Conservation (phyloP, 2,888 invertebrate species). For the Aphodius granarius region DNA sequence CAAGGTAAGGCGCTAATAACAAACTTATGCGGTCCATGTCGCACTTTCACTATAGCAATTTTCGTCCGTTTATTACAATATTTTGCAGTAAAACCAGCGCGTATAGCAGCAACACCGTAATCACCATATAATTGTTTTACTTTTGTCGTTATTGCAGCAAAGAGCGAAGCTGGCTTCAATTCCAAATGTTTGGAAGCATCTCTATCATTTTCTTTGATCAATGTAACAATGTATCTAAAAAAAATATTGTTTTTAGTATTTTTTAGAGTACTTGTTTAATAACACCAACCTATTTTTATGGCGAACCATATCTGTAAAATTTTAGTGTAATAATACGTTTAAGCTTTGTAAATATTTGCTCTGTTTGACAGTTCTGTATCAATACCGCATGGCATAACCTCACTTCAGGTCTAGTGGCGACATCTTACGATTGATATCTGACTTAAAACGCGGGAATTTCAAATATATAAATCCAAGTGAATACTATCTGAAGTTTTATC, state of each 20-base stretch:
- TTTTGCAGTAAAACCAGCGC: constrained; percentile 73
- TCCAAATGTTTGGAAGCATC: constrained; percentile 55
- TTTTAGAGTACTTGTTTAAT: constrained; percentile 18
- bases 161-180: constrained; percentile 59
- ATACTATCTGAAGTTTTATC: not conserved
- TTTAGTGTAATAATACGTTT: no score
- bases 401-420: not conserved
- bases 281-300: constrained; percentile 45
- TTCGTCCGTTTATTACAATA: constrained; percentile 78
- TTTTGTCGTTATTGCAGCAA: constrained; percentile 61
- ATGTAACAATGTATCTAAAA: constrained; percentile 69
- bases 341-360: no score
- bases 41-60: constrained; percentile 70
- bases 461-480: not conserved
- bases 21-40: constrained; percentile 76
- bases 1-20: constrained; percentile 70
- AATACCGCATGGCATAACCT: not conserved
- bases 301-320: constrained; percentile 42
- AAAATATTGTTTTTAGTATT: no score
- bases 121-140: constrained; percentile 75
- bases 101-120: constrained; percentile 72
- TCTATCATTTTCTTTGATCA: constrained; percentile 59
- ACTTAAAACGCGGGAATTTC: not conserved
- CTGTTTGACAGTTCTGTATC: not conserved
- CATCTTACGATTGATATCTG: not conserved